A percentile compares a stretch with the other conserved stretches of the same genome.
These are phyloP conservation scores for Crossaster papposus DNA, from an alignment of 53 echinoderm and acorn worm species.

Conservation along the genomic window DNA sequence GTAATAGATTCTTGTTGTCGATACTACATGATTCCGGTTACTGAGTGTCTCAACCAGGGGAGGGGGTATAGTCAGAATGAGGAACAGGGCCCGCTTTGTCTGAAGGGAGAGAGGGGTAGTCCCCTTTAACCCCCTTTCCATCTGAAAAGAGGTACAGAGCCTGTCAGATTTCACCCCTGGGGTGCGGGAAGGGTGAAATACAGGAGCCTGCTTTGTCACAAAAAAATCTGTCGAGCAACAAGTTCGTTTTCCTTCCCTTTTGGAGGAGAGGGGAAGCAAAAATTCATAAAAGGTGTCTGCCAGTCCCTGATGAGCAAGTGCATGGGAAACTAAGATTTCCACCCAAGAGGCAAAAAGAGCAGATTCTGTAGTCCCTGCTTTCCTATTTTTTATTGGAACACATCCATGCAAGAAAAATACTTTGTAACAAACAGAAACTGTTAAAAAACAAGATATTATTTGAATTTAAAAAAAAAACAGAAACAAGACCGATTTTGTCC, in stretches of 20 bases:
- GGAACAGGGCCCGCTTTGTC: slow-evolving; percentile 31
- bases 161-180: slow-evolving; percentile 10
- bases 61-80: background rate
- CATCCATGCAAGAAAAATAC: background rate
- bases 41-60: slow-evolving; percentile 5
- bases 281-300: background rate
- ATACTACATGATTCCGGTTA: slow-evolving; percentile 27
- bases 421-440: background rate
- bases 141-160: too few relatives aligned
- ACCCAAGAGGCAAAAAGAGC: background rate
- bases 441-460: background rate
- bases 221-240: background rate
- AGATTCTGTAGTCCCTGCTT: background rate
- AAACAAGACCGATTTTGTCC: too few relatives aligned
- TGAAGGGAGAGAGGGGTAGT: background rate
- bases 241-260: background rate
- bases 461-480: too few relatives aligned
- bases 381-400: background rate
- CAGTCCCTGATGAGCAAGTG: background rate
- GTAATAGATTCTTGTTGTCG: background rate
- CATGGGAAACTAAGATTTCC: background rate
- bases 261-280: background rate
- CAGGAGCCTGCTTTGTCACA: slow-evolving; percentile 6
- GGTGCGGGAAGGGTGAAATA: background rate
- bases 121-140: background rate